Percentiles rank a stretch among this genome's conserved stretches.
Evolutionary conservation across 1,140 invertebrate genomes (phyloP).

Genomic region (Drosophila melanica): DNA sequence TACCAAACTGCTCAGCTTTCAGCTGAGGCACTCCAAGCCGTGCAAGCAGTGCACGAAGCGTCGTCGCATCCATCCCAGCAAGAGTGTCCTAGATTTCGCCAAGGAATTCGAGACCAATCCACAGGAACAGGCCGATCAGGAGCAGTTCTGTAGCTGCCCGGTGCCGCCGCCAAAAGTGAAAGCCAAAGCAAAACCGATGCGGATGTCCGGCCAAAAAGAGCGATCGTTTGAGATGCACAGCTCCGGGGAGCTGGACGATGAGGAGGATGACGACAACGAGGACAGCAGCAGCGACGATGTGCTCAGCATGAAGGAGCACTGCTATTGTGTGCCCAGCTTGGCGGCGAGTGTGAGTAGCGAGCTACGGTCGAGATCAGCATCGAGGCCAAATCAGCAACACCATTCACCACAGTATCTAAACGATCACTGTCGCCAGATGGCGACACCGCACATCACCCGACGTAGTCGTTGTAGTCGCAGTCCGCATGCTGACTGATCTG

Average conservation of each 20-base stretch:
- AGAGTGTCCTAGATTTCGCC: slow-evolving; percentile 75
- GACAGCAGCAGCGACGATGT: slow-evolving; percentile 75
- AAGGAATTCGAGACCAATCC: slow-evolving; percentile 62
- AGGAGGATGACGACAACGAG: slow-evolving; percentile 33
- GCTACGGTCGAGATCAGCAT: slow-evolving; percentile 14
- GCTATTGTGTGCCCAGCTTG: slow-evolving; percentile 81
- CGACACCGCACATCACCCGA: slow-evolving; percentile 9
- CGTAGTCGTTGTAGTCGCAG: slow-evolving; percentile 19
- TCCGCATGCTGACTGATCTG: slow-evolving; percentile 55
- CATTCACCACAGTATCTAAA: slow-evolving; percentile 55
- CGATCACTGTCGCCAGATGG: slow-evolving; percentile 36
- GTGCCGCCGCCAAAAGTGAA: slow-evolving; percentile 29
- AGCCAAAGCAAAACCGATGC: slow-evolving; percentile 42
- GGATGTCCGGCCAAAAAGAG: slow-evolving; percentile 38
- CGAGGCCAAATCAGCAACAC: slow-evolving; percentile 15
- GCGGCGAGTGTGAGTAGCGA: slow-evolving; percentile 82
- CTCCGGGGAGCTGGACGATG: slow-evolving; percentile 53
- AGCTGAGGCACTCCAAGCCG: slow-evolving; percentile 66
- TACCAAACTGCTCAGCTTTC: slow-evolving; percentile 74
- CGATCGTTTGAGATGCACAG: slow-evolving; percentile 43
- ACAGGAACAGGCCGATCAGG: slow-evolving; percentile 20
- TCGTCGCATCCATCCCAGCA: slow-evolving; percentile 78
- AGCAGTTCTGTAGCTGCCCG: slow-evolving; percentile 74
- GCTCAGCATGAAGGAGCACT: slow-evolving; percentile 79
- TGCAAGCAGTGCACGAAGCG: slow-evolving; percentile 80